These are phyloP conservation scores for Sander vitreus DNA, from an alignment of 2,113 vertebrate genomes.

Conservation along the genomic window DNA sequence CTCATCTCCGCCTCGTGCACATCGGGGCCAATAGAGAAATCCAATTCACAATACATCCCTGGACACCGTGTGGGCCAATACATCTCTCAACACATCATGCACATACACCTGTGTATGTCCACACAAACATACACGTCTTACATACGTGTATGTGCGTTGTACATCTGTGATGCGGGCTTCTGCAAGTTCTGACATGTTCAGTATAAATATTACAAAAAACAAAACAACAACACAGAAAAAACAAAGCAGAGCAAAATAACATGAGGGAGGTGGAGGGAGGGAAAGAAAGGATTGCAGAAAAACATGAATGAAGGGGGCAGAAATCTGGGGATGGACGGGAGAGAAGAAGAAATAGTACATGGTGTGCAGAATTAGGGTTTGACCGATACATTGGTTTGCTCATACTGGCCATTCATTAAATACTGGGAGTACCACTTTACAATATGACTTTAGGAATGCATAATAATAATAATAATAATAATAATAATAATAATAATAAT, in stretches of 20 bases:
- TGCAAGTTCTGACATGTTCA: conserved; percentile 70
- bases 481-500: not conserved
- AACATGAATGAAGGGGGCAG: conserved; percentile 13
- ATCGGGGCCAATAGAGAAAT: conserved; percentile 48
- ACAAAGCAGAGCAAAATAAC: conserved; percentile 43
- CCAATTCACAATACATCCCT: conserved; percentile 54
- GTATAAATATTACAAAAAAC: conserved; percentile 81
- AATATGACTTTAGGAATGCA: not conserved
- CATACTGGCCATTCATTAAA: conserved; percentile 22
- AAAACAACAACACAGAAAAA: conserved; percentile 56
- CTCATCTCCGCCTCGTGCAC: conserved; percentile 64
- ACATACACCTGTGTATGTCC: conserved; percentile 14
- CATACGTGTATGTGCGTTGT: conserved; percentile 29
- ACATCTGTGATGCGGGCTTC: conserved; percentile 67
- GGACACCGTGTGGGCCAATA: conserved; percentile 54
- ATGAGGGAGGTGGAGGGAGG: not conserved
- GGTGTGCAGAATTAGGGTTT: conserved; percentile 43
- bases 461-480: not conserved
- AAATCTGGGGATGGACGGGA: conserved; percentile 12
- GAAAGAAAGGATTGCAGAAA: conserved; percentile 5
- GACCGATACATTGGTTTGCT: conserved; percentile 44
- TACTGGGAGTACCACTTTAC: not conserved
- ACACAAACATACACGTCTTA: conserved; percentile 39
- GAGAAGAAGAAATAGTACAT: not conserved
- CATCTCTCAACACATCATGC: conserved; percentile 8